These are phyloP conservation scores for Aleiodes testaceus DNA, from an alignment of 2,888 invertebrate species.

Conservation along the genomic window DNA sequence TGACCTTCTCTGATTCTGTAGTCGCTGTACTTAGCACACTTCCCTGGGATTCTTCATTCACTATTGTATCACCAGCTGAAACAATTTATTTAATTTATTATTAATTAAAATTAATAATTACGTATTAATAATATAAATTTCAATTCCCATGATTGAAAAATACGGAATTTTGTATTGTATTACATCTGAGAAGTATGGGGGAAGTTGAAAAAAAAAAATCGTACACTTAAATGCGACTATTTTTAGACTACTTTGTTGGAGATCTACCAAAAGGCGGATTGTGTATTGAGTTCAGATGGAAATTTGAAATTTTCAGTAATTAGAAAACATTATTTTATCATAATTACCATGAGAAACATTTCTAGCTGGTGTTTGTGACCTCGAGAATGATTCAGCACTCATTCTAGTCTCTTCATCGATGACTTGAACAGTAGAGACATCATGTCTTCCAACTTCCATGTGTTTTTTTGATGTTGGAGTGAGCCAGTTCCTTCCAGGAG, in stretches of 20 bases:
- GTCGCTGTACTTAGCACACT: constrained; percentile 85
- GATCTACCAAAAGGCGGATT: constrained; percentile 60
- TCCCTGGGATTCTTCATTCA: constrained; percentile 88
- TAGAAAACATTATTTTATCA: too few species aligned
- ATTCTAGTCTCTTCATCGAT: constrained; percentile 76
- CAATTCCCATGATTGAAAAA: too few species aligned
- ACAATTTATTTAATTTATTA: not conserved
- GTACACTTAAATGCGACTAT: constrained; percentile 65
- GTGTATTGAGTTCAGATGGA: not conserved
- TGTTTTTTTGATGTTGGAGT: constrained; percentile 65
- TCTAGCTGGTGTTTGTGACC: constrained; percentile 71
- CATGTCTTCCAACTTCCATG: constrained; percentile 59
- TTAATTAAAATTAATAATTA: not conserved
- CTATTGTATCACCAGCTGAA: constrained; percentile 66
- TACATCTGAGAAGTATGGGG: constrained; percentile 44
- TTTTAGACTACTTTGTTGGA: constrained; percentile 68
- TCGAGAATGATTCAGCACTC: constrained; percentile 73
- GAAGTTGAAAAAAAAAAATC: constrained; percentile 56
- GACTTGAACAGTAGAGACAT: constrained; percentile 70
- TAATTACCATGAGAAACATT: constrained; percentile 68
- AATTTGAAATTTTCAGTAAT: not conserved
- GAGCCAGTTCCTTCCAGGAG: constrained; percentile 64
- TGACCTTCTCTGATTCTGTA: constrained; percentile 75
- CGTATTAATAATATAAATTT: too few species aligned
- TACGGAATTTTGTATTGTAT: not conserved